These are phyloP conservation scores for Tapirus indicus DNA, from an alignment of 2,797 vertebrate genomes.

Conservation along the genomic window DNA sequence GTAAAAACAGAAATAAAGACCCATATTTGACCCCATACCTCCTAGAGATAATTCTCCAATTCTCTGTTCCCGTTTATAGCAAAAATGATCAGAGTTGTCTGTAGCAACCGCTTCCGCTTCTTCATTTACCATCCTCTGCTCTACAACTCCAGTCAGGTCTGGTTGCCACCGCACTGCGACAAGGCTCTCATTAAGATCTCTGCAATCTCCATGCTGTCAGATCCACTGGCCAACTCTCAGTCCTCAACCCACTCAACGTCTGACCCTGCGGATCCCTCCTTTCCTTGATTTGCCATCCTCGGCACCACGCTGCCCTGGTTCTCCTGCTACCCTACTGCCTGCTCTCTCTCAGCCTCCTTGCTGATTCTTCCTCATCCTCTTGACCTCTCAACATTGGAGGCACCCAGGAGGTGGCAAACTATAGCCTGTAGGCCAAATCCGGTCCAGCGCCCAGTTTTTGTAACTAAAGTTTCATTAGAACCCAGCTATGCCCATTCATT, in stretches of 20 bases:
- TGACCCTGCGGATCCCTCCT: not conserved
- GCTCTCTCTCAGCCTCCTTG: not conserved
- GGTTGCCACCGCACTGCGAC: accelerated
- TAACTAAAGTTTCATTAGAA: constrained; percentile 12
- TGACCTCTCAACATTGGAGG: not conserved
- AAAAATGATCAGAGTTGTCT: constrained; percentile 12
- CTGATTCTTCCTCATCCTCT: not conserved
- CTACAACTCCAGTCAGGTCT: too few species aligned
- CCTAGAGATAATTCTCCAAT: not conserved
- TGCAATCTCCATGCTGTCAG: not conserved
- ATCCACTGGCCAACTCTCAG: not conserved
- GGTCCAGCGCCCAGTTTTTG: not conserved
- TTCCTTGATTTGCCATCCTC: not conserved
- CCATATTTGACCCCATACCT: not conserved
- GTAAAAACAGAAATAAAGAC: not conserved
- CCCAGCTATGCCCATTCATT: not conserved
- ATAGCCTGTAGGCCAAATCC: not conserved
- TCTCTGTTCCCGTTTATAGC: not conserved
- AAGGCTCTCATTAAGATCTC: not conserved
- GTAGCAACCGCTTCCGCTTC: accelerated
- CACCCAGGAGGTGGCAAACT: not conserved
- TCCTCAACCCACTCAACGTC: not conserved
- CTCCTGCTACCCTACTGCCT: not conserved
- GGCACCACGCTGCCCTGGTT: not conserved
- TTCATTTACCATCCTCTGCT: not conserved